Percentiles rank a stretch among this genome's conserved stretches.
Conservation (phyloP, 92 coral and sea anemone genomes). For the Ricordea florida region DNA sequence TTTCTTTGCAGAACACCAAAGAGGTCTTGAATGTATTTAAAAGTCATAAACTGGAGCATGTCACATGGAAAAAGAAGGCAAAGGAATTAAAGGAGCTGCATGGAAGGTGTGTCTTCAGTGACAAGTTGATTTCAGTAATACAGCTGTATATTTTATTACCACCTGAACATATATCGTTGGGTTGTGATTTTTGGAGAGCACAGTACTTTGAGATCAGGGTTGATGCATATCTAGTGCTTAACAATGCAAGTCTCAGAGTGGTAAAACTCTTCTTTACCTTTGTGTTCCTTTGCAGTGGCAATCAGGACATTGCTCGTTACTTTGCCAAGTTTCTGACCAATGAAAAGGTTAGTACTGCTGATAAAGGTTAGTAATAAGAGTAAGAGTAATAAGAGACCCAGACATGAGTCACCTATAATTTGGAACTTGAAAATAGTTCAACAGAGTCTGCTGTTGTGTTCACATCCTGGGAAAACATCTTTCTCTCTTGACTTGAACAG, state of each 20-base stretch:
- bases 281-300: not conserved
- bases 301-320: slow-evolving; percentile 49
- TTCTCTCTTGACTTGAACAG: no score
- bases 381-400: no score
- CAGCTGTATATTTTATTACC: not conserved
- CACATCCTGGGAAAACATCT: not conserved
- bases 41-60: slow-evolving; percentile 92
- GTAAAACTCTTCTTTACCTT: not conserved
- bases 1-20: slow-evolving; percentile 65
- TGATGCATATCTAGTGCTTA: no score
- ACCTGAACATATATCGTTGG: no score
- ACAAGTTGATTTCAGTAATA: not conserved
- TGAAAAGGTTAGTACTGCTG: no score
- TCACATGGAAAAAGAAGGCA: slow-evolving; percentile 79
- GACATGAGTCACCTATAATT: not conserved
- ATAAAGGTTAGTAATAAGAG: no score
- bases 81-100: slow-evolving; percentile 60
- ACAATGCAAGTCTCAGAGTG: not conserved
- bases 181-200: no score
- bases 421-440: not conserved
- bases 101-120: slow-evolving; percentile 17
- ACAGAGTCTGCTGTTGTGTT: not conserved
- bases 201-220: no score
- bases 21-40: slow-evolving; percentile 84
- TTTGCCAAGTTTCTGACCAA: slow-evolving; percentile 95